Conservation (phyloP, 2,113 vertebrate species). For the Lichenostomus cassidix region DNA sequence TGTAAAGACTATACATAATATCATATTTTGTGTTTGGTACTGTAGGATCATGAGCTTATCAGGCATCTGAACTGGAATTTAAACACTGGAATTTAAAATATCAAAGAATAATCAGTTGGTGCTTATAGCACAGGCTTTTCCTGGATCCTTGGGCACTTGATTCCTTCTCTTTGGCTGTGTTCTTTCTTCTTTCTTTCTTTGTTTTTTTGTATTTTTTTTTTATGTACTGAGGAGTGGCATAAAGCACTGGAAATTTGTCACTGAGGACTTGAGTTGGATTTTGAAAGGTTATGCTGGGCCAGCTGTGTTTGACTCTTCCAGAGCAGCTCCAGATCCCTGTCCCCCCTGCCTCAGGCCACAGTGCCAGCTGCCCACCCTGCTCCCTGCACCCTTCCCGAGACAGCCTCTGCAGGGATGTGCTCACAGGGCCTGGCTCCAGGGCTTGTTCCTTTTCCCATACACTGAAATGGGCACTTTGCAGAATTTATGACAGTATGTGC, state of each 20-base stretch:
- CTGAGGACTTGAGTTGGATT: neutral
- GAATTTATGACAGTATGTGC: neutral
- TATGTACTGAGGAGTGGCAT: neutral
- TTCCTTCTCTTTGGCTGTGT: neutral
- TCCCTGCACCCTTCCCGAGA: neutral
- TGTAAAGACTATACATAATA: neutral
- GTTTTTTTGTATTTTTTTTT: neutral
- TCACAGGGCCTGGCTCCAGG: neutral
- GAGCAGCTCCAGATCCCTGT: neutral
- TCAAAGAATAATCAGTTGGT: neutral
- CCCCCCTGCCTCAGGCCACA: neutral
- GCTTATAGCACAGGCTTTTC: neutral
- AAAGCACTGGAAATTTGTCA: neutral
- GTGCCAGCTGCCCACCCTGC: neutral
- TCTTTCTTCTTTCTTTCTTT: neutral
- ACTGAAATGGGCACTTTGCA: neutral
- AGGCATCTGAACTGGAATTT: neutral
- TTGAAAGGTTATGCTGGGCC: neutral
- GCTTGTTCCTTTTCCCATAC: neutral
- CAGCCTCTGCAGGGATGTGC: neutral
- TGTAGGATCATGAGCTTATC: neutral
- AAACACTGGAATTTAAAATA: neutral
- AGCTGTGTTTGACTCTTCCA: neutral
- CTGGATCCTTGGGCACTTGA: neutral
- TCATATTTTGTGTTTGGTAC: neutral